These are phyloP conservation scores for Orchestia grillus DNA, from an alignment of 1,140 invertebrate species.

Conservation along the genomic window DNA sequence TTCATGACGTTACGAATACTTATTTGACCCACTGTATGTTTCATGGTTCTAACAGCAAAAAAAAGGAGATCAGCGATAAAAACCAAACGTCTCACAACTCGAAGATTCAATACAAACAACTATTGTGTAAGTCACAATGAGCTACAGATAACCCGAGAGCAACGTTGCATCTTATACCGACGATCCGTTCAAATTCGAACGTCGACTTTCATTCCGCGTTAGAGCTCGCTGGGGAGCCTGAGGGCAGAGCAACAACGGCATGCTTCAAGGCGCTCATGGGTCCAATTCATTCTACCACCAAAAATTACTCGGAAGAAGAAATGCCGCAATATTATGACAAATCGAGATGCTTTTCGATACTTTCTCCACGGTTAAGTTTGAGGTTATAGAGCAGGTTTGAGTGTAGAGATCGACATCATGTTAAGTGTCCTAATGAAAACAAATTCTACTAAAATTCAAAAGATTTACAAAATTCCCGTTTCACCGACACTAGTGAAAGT, in stretches of 20 bases:
- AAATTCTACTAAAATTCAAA: not conserved
- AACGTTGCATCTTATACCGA: no score
- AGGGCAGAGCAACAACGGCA: not conserved
- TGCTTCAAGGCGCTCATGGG: not conserved
- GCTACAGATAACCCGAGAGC: no score
- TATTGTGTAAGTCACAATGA: no score
- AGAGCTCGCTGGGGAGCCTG: not conserved
- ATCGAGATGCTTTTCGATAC: not conserved
- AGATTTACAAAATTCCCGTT: not conserved
- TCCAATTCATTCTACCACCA: not conserved
- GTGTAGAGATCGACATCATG: not conserved
- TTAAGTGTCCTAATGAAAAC: not conserved
- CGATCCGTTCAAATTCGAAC: no score
- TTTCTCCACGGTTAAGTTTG: not conserved
- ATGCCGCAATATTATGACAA: not conserved
- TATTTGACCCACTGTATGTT: no score
- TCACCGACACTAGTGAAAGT: not conserved
- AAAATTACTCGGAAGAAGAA: not conserved
- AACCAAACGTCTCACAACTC: not conserved
- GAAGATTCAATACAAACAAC: no score
- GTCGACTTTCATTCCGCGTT: no score
- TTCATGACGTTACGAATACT: no score
- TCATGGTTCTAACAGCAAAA: no score
- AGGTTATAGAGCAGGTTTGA: not conserved
- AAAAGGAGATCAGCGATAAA: no score